phyloP scores from a whole-genome alignment of 2,113 vertebrate genomes.

The Suricata suricatta region DNA sequence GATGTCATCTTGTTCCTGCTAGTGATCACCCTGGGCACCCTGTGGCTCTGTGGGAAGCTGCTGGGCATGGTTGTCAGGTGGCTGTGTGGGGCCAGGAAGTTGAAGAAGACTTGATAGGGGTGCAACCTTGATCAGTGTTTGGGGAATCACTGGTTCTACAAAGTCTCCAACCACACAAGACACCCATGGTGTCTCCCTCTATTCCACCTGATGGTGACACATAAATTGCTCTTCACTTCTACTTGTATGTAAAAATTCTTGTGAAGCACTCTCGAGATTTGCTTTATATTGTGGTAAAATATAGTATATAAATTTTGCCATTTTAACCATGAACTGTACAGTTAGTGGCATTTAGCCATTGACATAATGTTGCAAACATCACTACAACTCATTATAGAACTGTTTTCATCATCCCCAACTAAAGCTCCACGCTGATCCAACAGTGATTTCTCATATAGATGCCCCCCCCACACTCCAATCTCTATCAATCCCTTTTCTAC shows the following conservation, averaged over 20 bases:
- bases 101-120: too few relatives aligned
- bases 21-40: too few relatives aligned
- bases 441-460: not conserved
- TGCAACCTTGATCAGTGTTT: too few relatives aligned
- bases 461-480: accelerated
- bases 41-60: too few relatives aligned
- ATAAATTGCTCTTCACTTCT: not conserved
- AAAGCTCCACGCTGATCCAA: not conserved
- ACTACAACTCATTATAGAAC: too few relatives aligned
- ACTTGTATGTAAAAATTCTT: not conserved
- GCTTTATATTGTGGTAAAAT: not conserved
- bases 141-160: too few relatives aligned
- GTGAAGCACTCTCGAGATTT: not conserved
- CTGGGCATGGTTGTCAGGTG: too few relatives aligned
- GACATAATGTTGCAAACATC: too few relatives aligned
- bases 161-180: too few relatives aligned
- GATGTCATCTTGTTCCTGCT: too few relatives aligned
- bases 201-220: not conserved
- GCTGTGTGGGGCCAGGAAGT: too few relatives aligned
- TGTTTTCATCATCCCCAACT: not conserved
- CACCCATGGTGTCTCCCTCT: too few relatives aligned
- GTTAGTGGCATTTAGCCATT: not conserved
- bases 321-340: not conserved
- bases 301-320: not conserved
- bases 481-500: not conserved